Percentiles rank a stretch among this genome's conserved stretches.
Evolutionary conservation across 2,797 vertebrate species (phyloP).

Genomic region (Euthynnus affinis): DNA sequence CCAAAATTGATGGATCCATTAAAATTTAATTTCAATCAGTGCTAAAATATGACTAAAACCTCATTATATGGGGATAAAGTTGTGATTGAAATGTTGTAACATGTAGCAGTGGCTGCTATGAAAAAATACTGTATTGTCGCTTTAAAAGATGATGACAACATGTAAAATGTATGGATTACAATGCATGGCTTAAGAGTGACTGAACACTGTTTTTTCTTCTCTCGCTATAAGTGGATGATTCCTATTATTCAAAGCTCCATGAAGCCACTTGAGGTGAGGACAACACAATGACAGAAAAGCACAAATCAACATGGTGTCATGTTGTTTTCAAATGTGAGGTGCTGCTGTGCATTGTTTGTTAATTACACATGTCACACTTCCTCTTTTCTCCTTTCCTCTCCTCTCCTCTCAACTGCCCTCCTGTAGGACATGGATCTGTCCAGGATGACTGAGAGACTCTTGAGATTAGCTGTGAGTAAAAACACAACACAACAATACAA

Average conservation of each 20-base stretch:
- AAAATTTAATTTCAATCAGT: not conserved
- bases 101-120: too few species aligned
- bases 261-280: conserved; percentile 92
- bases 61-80: not conserved
- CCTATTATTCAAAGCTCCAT: conserved; percentile 95
- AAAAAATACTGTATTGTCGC: too few species aligned
- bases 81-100: not conserved
- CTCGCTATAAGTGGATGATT: conserved; percentile 91
- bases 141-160: not conserved
- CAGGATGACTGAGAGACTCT: conserved; percentile 91
- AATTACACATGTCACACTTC: not conserved
- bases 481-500: not conserved
- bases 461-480: conserved; percentile 92
- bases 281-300: not conserved
- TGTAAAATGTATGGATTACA: not conserved
- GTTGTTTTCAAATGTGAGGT: not conserved
- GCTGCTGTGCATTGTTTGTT: conserved; percentile 3
- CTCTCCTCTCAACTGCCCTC: not conserved
- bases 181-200: not conserved
- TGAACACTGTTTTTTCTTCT: conserved; percentile 2
- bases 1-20: not conserved
- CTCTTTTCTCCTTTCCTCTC: not conserved
- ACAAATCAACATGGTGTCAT: not conserved
- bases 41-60: not conserved
- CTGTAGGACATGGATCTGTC: conserved; percentile 93